Conservation (phyloP, 2,888 invertebrate species). For the Seira sanloemensis region DNA sequence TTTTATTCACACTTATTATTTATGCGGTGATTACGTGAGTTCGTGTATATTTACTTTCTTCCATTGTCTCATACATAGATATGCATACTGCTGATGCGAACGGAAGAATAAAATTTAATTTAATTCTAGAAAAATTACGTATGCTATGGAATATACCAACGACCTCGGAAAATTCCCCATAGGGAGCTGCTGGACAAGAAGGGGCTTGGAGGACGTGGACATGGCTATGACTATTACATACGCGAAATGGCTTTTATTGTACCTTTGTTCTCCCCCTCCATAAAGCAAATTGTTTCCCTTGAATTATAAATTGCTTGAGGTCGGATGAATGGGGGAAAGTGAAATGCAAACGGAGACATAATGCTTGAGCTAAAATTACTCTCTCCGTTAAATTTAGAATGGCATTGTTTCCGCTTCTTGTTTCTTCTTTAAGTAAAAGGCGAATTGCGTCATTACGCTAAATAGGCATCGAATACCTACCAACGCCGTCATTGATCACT, state of each 20-base stretch:
- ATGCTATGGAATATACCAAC: not conserved
- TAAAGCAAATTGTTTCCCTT: not conserved
- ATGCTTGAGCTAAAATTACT: not conserved
- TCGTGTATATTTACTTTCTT: not conserved
- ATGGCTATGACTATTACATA: slow-evolving; percentile 18
- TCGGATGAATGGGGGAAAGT: slow-evolving; percentile 1
- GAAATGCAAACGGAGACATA: not conserved
- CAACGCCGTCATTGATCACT: not conserved
- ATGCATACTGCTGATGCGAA: no score
- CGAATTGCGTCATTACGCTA: not conserved
- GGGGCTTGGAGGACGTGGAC: not conserved
- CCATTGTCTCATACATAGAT: not conserved
- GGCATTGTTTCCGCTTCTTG: not conserved
- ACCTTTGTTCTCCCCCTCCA: no score
- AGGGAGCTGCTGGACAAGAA: not conserved
- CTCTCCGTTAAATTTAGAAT: not conserved
- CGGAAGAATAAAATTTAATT: not conserved
- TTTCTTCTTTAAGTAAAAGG: not conserved
- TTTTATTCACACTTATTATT: not conserved
- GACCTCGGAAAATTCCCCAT: slow-evolving; percentile 20
- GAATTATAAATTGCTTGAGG: not conserved
- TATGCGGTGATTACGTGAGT: not conserved
- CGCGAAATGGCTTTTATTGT: not conserved
- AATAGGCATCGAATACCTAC: not conserved
- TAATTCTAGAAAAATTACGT: not conserved